Evolutionary conservation across 30 jellyfish, hydroid and myxozoan genomes (phyloP).

Genomic region (Sanderia malayensis): DNA sequence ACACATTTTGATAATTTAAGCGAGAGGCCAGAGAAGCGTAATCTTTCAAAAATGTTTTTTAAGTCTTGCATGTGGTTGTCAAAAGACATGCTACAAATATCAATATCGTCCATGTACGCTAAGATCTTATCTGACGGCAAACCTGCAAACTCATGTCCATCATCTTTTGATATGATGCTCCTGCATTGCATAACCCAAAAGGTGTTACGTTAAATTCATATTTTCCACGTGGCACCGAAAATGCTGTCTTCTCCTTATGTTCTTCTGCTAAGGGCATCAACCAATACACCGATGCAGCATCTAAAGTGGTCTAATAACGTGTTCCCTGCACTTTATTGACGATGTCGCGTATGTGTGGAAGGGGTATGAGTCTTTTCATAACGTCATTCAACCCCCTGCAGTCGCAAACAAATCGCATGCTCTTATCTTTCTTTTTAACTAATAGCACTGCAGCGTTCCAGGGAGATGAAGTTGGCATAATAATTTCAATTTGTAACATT

Average conservation of each 20-base stretch:
- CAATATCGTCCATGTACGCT: constrained; percentile 7
- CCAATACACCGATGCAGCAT: constrained; percentile 18
- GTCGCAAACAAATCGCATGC: constrained; percentile 33
- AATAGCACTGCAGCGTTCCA: constrained; percentile 42
- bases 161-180: constrained; percentile 15
- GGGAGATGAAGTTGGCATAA: constrained; percentile 49
- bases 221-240: constrained; percentile 7
- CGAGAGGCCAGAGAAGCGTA: constrained; percentile 2
- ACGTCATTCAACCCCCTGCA: constrained; percentile 6
- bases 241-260: constrained; percentile 6
- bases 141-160: constrained; percentile 3
- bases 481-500: constrained; percentile 31
- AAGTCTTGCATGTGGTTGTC: not conserved
- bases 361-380: not conserved
- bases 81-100: not conserved
- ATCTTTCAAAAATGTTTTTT: not conserved
- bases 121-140: not conserved
- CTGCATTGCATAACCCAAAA: too few species aligned
- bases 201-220: constrained; percentile 6
- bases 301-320: not conserved
- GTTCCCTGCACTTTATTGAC: constrained; percentile 13
- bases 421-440: constrained; percentile 41
- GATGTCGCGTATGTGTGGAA: constrained; percentile 17
- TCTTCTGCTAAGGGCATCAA: not conserved
- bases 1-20: not conserved